These are phyloP conservation scores for Apaloderma vittatum DNA, from an alignment of 2,113 vertebrate species.

Conservation along the genomic window DNA sequence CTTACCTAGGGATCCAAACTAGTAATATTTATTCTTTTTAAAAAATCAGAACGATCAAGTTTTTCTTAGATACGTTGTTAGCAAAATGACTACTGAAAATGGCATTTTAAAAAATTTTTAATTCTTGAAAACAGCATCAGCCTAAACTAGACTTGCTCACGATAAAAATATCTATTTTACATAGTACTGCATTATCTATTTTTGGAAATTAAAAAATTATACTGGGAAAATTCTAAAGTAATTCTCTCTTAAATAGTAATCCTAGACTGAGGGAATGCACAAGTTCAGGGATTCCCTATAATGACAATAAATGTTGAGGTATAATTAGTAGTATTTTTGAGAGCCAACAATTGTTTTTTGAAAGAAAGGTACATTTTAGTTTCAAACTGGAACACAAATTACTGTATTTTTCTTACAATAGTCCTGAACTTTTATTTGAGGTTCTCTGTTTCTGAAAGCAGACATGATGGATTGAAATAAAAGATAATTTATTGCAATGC, in stretches of 20 bases:
- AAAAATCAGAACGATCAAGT: neutral
- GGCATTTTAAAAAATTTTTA: neutral
- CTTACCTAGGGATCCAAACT: neutral
- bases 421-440: constrained; percentile 84
- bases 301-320: constrained; percentile 77
- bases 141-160: neutral
- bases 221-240: constrained; percentile 9
- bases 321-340: constrained; percentile 84
- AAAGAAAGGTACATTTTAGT: constrained; percentile 79
- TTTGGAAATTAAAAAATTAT: constrained; percentile 47
- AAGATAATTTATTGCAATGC: constrained; percentile 90
- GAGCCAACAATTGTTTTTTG: constrained; percentile 79
- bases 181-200: neutral
- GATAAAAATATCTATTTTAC: constrained; percentile 27
- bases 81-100: neutral
- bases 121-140: neutral
- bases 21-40: neutral
- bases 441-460: constrained; percentile 85
- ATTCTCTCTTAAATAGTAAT: constrained; percentile 51
- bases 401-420: constrained; percentile 87
- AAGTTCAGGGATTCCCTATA: constrained; percentile 72
- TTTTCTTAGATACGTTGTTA: neutral
- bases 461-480: constrained; percentile 88
- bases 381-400: constrained; percentile 84
- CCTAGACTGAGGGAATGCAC: constrained; percentile 65